Conservation (phyloP, 2,888 invertebrate species). For the Spicauda simplicius region DNA sequence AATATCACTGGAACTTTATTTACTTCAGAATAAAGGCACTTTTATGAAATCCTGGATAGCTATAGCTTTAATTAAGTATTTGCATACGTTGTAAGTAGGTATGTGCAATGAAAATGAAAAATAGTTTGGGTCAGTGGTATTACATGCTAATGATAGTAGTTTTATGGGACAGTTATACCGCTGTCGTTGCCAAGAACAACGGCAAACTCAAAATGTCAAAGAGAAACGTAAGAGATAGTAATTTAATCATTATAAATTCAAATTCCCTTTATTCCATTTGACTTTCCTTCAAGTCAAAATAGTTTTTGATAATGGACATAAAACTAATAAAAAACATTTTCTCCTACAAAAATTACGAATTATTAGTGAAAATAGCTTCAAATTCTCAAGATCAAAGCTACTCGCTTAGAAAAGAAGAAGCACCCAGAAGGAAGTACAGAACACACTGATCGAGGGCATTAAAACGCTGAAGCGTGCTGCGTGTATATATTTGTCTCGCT, state of each 20-base stretch:
- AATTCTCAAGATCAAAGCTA: background rate
- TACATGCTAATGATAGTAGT: background rate
- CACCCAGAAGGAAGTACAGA: conserved; percentile 30
- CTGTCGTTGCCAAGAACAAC: background rate
- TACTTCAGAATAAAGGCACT: too few relatives aligned
- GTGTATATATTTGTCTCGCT: conserved; percentile 53
- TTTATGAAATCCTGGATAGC: too few relatives aligned
- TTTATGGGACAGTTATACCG: background rate
- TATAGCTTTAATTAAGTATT: too few relatives aligned
- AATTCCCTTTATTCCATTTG: background rate
- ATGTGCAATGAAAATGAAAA: too few relatives aligned
- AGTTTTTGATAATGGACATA: background rate
- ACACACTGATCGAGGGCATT: conserved; percentile 1
- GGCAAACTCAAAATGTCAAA: background rate
- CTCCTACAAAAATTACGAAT: background rate
- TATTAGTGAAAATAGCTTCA: background rate
- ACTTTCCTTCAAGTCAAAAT: background rate
- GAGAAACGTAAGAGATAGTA: background rate
- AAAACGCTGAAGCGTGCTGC: conserved; percentile 16
- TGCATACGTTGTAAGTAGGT: too few relatives aligned
- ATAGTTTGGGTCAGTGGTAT: too few relatives aligned
- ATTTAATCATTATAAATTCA: background rate
- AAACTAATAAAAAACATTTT: background rate
- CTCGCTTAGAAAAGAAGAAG: conserved; percentile 22
- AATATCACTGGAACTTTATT: too few relatives aligned